A percentile compares a stretch with the other conserved stretches of the same genome.
Conservation (phyloP, 2,888 invertebrate genomes). For the Allolobophora icterica region DNA sequence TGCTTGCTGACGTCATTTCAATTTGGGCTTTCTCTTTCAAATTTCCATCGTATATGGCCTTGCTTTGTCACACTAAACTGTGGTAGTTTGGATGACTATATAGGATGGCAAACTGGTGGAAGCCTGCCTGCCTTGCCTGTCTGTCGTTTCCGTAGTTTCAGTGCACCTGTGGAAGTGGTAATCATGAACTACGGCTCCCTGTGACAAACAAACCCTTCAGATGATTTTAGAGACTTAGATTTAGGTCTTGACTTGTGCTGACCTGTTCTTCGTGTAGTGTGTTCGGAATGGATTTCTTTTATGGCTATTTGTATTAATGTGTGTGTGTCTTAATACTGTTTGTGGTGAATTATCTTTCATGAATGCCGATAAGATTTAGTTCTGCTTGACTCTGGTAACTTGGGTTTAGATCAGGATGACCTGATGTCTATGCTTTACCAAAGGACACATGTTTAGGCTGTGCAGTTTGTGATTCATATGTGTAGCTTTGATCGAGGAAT, state of each 20-base stretch:
- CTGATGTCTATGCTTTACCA: neutral
- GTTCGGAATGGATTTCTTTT: slow-evolving; percentile 27
- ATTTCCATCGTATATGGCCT: slow-evolving; percentile 13
- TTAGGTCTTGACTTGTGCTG: neutral
- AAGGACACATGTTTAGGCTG: neutral
- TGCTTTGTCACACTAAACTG: slow-evolving; percentile 21
- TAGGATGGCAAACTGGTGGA: neutral
- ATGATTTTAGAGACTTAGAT: neutral
- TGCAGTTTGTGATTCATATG: neutral
- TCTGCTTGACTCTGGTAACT: slow-evolving; percentile 23
- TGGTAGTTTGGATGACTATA: neutral
- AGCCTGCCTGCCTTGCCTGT: slow-evolving; percentile 8
- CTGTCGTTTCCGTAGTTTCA: neutral
- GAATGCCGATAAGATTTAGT: slow-evolving; percentile 22
- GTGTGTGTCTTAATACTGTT: neutral
- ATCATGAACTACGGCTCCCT: neutral
- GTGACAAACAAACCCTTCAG: neutral
- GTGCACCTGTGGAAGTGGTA: neutral
- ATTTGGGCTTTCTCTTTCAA: slow-evolving; percentile 29
- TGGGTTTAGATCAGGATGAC: neutral
- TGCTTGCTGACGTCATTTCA: slow-evolving; percentile 28
- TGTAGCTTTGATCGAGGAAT: neutral
- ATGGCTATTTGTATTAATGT: neutral
- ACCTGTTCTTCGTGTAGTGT: neutral
- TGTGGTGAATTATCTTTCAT: slow-evolving; percentile 27